These are phyloP conservation scores for Horisme vitalbata DNA, from an alignment of 2,888 invertebrate genomes.

Conservation along the genomic window DNA sequence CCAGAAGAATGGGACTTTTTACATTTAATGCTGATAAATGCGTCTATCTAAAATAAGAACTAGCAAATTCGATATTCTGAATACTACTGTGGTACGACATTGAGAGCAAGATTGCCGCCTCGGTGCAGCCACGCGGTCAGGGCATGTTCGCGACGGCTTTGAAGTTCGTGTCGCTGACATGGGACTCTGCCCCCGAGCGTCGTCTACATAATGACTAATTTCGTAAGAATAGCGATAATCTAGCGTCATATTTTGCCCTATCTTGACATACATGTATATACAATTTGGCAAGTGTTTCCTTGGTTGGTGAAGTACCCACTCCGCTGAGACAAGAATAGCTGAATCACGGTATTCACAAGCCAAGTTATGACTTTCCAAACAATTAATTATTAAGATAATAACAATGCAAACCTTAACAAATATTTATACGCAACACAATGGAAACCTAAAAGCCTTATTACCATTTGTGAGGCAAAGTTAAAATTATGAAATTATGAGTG, in stretches of 20 bases:
- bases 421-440: too few species aligned
- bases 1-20: constrained; percentile 12
- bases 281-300: constrained; percentile 35
- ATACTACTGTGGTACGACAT: constrained; percentile 20
- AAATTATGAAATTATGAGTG: too few species aligned
- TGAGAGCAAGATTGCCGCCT: constrained; percentile 27
- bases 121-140: constrained; percentile 48
- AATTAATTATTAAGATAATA: too few species aligned
- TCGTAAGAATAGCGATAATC: constrained; percentile 42
- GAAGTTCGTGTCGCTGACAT: constrained; percentile 34
- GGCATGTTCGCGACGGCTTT: constrained; percentile 41
- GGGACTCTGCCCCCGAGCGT: constrained; percentile 57
- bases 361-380: constrained; percentile 10
- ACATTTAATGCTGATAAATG: constrained; percentile 1
- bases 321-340: constrained; percentile 21
- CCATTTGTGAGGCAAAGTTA: too few species aligned
- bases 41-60: constrained; percentile 18
- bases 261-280: constrained; percentile 21
- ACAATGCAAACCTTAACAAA: too few species aligned
- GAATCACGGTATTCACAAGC: constrained; percentile 1
- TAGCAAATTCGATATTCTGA: constrained; percentile 14
- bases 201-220: constrained; percentile 49
- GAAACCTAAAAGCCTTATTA: too few species aligned
- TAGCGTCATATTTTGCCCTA: constrained; percentile 24
- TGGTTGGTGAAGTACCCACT: constrained; percentile 32